Conservation (phyloP, 2,797 vertebrate species). For the Bufotes viridis region DNA sequence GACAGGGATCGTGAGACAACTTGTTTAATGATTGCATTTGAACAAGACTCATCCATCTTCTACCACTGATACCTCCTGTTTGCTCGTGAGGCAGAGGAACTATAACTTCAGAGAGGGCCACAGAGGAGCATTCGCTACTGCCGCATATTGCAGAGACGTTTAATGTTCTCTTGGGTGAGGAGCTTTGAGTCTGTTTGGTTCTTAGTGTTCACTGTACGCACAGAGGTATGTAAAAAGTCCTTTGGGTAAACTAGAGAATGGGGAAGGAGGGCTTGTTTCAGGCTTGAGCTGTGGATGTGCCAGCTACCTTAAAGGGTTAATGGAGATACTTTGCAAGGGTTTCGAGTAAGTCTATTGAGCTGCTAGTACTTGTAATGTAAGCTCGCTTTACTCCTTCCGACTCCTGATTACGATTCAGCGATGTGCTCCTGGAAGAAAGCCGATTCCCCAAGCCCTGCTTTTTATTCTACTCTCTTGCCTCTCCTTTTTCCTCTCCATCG, state of each 20-base stretch:
- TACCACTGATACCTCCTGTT: neutral
- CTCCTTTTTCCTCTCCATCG: constrained; percentile 49
- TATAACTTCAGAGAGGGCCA: neutral
- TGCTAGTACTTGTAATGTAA: constrained; percentile 40
- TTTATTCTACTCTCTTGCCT: constrained; percentile 59
- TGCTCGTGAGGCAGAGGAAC: neutral
- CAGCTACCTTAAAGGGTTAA: constrained; percentile 33
- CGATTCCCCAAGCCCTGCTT: constrained; percentile 60
- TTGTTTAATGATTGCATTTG: neutral
- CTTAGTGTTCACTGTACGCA: neutral
- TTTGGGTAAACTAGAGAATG: neutral
- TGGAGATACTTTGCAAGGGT: neutral
- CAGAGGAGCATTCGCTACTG: neutral
- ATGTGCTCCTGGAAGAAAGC: constrained; percentile 55
- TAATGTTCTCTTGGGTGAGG: neutral
- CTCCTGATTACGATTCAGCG: constrained; percentile 59
- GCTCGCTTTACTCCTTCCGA: constrained; percentile 41
- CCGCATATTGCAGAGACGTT: neutral
- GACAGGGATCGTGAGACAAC: no score
- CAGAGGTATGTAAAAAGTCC: neutral
- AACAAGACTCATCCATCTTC: neutral
- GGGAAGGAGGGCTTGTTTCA: neutral
- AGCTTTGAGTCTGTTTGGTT: neutral
- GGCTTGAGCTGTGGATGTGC: neutral
- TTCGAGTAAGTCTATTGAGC: neutral